Conservation (phyloP, 2,888 invertebrate genomes). For the Phania funesta region DNA sequence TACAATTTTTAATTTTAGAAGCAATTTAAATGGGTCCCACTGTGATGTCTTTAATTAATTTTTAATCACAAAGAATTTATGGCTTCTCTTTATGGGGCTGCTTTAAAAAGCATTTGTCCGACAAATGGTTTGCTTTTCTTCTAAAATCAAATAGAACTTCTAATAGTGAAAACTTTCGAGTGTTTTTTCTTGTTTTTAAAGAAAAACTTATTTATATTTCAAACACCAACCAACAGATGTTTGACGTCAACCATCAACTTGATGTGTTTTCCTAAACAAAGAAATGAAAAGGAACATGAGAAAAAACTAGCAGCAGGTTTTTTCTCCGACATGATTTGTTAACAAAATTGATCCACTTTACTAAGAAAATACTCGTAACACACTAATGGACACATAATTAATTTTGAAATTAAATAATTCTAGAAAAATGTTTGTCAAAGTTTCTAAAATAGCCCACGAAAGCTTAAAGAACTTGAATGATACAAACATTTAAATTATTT, state of each 20-base stretch:
- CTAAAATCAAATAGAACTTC: neutral
- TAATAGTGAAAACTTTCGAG: neutral
- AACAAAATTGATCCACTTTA: conserved; percentile 38
- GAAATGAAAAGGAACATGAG: neutral
- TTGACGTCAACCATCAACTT: conserved; percentile 45
- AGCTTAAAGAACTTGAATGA: too few relatives aligned
- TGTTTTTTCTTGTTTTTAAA: neutral
- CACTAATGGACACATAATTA: too few relatives aligned
- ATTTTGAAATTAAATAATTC: neutral
- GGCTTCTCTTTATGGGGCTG: too few relatives aligned
- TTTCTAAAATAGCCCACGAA: too few relatives aligned
- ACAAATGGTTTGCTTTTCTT: too few relatives aligned
- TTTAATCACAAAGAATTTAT: too few relatives aligned
- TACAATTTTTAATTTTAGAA: too few relatives aligned
- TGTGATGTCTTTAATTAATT: too few relatives aligned
- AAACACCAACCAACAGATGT: conserved; percentile 36
- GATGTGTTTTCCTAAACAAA: neutral
- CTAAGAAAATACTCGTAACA: too few relatives aligned
- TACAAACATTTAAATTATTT: too few relatives aligned
- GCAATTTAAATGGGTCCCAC: too few relatives aligned
- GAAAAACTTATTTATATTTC: conserved; percentile 9
- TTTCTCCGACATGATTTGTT: conserved; percentile 40
- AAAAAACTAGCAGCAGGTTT: conserved; percentile 28
- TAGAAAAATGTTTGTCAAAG: neutral
- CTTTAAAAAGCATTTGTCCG: too few relatives aligned